These are phyloP conservation scores for Amblyornis subalaris DNA, from an alignment of 2,113 vertebrate species.

Conservation along the genomic window DNA sequence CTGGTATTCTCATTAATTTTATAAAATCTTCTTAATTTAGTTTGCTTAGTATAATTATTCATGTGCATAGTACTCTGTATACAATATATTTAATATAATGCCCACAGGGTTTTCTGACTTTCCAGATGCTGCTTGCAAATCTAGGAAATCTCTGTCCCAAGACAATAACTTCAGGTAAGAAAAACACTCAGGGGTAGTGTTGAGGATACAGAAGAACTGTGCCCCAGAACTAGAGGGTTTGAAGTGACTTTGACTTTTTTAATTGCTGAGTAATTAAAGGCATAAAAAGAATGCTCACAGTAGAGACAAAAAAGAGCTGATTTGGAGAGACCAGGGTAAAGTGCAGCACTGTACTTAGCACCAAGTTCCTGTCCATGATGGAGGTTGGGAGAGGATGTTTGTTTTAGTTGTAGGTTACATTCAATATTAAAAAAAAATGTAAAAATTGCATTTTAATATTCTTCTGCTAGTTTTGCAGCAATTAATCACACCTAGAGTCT, in stretches of 20 bases:
- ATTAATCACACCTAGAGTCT: neutral
- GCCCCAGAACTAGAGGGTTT: neutral
- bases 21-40: neutral
- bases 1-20: neutral
- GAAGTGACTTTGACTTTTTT: neutral
- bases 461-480: neutral
- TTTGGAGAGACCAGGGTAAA: neutral
- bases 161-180: neutral
- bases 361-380: neutral
- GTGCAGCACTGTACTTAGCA: neutral
- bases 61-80: neutral
- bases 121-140: neutral
- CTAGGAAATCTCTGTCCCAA: neutral
- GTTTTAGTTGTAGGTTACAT: neutral
- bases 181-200: neutral
- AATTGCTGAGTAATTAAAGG: neutral
- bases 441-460: neutral
- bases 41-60: neutral
- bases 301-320: neutral
- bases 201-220: neutral
- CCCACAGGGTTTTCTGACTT: neutral
- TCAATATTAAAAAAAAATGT: neutral
- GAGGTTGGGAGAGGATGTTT: neutral
- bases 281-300: neutral
- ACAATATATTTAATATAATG: neutral